Percentiles rank a stretch among this genome's conserved stretches.
These are phyloP conservation scores for Tanaodytes sp. DNA, from an alignment of 2,888 invertebrate species.

Conservation along the genomic window DNA sequence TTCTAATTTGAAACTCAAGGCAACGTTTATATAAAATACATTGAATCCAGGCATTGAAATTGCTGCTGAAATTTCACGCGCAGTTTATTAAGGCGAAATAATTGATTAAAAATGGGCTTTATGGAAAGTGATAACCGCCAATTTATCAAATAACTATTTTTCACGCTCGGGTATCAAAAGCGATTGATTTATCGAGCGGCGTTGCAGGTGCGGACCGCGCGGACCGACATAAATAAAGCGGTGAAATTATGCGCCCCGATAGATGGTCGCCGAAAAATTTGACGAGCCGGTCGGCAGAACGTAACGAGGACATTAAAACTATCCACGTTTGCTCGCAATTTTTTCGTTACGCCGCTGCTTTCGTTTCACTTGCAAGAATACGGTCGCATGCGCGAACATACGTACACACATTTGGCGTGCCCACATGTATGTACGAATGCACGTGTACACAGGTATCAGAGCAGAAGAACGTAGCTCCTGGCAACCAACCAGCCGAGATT, in stretches of 20 bases:
- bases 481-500: conserved; percentile 59
- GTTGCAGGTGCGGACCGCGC: conserved; percentile 5
- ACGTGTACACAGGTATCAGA: conserved; percentile 34
- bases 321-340: background rate
- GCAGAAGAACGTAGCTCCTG: conserved; percentile 43
- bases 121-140: conserved; percentile 1
- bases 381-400: no score
- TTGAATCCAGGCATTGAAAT: conserved; percentile 21
- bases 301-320: conserved; percentile 58
- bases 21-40: conserved; percentile 31
- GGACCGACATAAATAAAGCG: conserved; percentile 10
- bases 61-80: conserved; percentile 9
- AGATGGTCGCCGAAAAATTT: conserved; percentile 6
- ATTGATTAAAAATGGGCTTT: conserved; percentile 23
- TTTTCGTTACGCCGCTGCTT: conserved; percentile 22
- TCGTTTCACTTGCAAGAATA: conserved; percentile 37
- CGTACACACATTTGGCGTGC: conserved; percentile 1
- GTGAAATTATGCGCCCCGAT: conserved; percentile 11
- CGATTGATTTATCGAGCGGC: conserved; percentile 28
- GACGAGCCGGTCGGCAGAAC: conserved; percentile 20
- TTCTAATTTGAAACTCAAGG: background rate
- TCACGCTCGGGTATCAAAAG: conserved; percentile 19
- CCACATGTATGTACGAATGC: background rate
- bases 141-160: conserved; percentile 21
- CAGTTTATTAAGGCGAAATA: conserved; percentile 22